A percentile compares a stretch with the other conserved stretches of the same genome.
These are phyloP conservation scores for Polymixis lichenea DNA, from an alignment of 2,888 invertebrate genomes.

Conservation along the genomic window DNA sequence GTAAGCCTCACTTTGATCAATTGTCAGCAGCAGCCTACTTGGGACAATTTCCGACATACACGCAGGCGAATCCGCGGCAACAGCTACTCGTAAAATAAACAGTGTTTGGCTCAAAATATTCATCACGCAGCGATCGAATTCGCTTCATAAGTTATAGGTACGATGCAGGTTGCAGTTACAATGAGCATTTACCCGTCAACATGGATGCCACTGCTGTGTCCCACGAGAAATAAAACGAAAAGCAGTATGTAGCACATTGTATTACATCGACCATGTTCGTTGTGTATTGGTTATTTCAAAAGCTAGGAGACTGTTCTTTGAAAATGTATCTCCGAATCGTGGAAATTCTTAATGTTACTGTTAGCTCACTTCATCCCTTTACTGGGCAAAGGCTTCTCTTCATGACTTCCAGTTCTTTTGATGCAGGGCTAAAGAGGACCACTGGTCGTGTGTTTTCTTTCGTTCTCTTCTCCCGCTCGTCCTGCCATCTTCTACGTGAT, in stretches of 20 bases:
- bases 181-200: slow-evolving; percentile 44
- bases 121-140: background rate
- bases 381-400: too few species aligned
- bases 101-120: background rate
- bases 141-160: background rate
- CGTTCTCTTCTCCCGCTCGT: too few species aligned
- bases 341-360: background rate
- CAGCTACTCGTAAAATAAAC: background rate
- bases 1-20: too few species aligned
- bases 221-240: slow-evolving; percentile 61
- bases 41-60: too few species aligned
- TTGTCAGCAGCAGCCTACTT: too few species aligned
- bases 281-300: slow-evolving; percentile 37
- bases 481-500: too few species aligned
- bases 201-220: slow-evolving; percentile 35
- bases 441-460: too few species aligned
- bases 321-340: slow-evolving; percentile 15
- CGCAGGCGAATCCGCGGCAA: too few species aligned
- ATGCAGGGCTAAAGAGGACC: too few species aligned
- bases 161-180: slow-evolving; percentile 39
- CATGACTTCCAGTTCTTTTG: too few species aligned
- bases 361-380: too few species aligned
- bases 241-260: slow-evolving; percentile 44
- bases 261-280: slow-evolving; percentile 49
- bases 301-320: slow-evolving; percentile 12